Evolutionary conservation across 2,888 invertebrate genomes (phyloP).

Genomic region (Eupithecia centaureata): DNA sequence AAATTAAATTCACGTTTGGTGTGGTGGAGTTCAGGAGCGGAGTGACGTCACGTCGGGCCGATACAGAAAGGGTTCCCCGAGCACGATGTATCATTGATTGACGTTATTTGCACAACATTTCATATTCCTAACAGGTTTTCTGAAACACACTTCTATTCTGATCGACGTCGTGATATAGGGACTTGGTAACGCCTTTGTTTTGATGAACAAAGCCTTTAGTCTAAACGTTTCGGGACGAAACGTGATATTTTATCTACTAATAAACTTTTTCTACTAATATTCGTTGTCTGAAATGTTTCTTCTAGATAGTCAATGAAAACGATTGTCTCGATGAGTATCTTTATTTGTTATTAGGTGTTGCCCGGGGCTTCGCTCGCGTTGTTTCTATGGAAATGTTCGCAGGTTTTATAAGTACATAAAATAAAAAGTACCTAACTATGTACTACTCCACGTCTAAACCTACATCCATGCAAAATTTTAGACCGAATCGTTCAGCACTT

Average conservation of each 20-base stretch:
- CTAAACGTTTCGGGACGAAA: background rate
- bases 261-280: background rate
- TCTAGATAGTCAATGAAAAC: background rate
- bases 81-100: conserved; percentile 42
- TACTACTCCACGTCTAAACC: background rate
- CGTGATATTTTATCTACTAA: background rate
- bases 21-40: too few relatives aligned
- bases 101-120: conserved; percentile 40
- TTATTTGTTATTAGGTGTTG: background rate
- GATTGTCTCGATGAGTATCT: background rate
- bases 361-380: background rate
- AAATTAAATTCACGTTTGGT: too few relatives aligned
- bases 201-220: background rate
- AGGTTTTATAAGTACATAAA: background rate
- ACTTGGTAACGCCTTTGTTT: background rate
- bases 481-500: background rate
- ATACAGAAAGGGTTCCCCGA: conserved; percentile 34
- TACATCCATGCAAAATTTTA: background rate
- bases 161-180: conserved; percentile 12
- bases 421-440: background rate
- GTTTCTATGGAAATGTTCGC: background rate
- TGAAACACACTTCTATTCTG: conserved; percentile 25
- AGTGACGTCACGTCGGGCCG: conserved; percentile 18
- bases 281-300: background rate
- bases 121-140: conserved; percentile 42